Conservation (phyloP, 2,797 vertebrate genomes). For the Gymnocypris eckloni region DNA sequence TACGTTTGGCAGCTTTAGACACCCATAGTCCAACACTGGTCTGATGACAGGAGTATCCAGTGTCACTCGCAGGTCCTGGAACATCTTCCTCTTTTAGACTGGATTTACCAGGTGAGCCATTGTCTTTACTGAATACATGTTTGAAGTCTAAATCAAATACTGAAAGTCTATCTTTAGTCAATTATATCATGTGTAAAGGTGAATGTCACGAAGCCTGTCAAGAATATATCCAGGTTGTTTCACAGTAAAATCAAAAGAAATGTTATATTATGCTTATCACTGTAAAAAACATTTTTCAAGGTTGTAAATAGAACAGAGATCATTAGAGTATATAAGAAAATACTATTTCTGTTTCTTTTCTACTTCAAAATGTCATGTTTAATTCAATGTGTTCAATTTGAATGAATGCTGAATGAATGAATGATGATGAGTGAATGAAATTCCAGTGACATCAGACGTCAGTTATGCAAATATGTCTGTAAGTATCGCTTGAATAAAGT, state of each 20-base stretch:
- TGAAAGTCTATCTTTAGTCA: background rate
- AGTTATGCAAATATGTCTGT: constrained; percentile 1
- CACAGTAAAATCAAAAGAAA: background rate
- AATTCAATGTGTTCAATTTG: background rate
- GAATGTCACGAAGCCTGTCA: background rate
- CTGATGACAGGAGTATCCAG: constrained; percentile 53
- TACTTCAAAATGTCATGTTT: background rate
- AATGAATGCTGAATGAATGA: no score
- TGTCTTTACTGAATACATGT: constrained; percentile 21
- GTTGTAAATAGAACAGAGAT: background rate
- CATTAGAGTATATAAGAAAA: background rate
- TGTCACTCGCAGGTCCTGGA: constrained; percentile 38
- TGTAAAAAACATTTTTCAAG: background rate
- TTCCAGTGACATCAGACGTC: background rate
- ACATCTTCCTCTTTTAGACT: constrained; percentile 13
- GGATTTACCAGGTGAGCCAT: constrained; percentile 47
- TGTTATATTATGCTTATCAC: background rate
- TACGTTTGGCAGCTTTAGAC: constrained; percentile 42
- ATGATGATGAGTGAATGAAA: background rate
- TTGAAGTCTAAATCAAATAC: constrained; percentile 9
- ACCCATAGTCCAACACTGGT: constrained; percentile 7
- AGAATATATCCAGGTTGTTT: background rate
- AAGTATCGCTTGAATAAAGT: background rate
- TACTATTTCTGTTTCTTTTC: background rate
- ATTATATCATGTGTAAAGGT: background rate